Base-by-base conservation (phyloP, 2,888 invertebrate genomes). In the Erannis defoliaria region DNA sequence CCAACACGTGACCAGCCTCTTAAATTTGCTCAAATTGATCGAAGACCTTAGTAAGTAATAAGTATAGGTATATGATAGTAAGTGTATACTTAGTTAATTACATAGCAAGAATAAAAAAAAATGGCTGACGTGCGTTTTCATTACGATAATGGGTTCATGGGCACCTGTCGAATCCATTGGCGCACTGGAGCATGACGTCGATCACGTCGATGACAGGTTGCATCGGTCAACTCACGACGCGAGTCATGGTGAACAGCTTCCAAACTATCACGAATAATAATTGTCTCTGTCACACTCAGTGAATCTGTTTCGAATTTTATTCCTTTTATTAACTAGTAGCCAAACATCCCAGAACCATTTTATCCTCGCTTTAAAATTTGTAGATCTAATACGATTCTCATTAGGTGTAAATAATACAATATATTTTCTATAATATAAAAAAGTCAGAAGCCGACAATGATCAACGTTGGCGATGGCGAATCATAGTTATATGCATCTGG, bases 111-210 rank as follows among this genome's bases (percentile, higher is more conserved):
- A n/a, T n/a, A n/a, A n/a, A n/a, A n/a, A n/a, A n/a, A 55, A 55
- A 29, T 19, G n/a, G 8, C 9, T 40, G 18, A 33, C 31, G 21
- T 18, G 31, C 37, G 8, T 10, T 48, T 56, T 51, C 43, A 62
- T 51, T 55, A 53, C 53, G n/a, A 29, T 57, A 67, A 62, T 57
- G 49, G 51, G 56, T 59, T 66, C 57, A 50, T 55, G 42, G 46
- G 49, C 89, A 90, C 90, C 88, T 91, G 91, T 82, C 86, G 84
- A 72, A 81, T 78, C 85, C 81, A 88, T 88, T 81, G 76, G 80
- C 54, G 77, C 86, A 81, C 64, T 83, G 78, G 76, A 84, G 83
- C 89, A 76, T 86, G 80, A 80, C 85, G 26, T 26, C 26, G 26
- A 62, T 66, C 70, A 73, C 73, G 76, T 75, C 72, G 78, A 76